Evolutionary conservation across 64 coral and sea anemone species (phyloP).

Genomic region (Montipora foliosa): DNA sequence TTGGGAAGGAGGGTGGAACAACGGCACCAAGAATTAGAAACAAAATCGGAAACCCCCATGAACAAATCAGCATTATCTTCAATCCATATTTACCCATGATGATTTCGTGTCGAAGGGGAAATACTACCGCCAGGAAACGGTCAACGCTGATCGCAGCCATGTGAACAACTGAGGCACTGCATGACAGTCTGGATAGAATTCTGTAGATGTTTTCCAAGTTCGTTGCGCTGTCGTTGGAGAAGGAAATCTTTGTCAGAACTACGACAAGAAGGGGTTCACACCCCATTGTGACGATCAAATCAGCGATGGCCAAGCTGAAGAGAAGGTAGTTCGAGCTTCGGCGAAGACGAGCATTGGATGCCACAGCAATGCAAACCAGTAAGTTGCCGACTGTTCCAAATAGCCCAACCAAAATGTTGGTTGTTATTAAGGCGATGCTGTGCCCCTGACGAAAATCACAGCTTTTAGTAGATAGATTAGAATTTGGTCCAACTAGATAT

Average conservation of each 20-base stretch:
- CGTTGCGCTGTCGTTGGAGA: neutral
- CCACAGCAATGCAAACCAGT: constrained; percentile 7
- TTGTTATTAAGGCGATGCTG: neutral
- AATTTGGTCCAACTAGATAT: neutral
- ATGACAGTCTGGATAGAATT: constrained; percentile 1
- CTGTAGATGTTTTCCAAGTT: neutral
- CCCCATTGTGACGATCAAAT: constrained; percentile 27
- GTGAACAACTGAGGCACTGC: neutral
- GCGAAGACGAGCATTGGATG: constrained; percentile 7
- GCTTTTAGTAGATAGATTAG: neutral
- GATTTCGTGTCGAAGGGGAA: constrained; percentile 20
- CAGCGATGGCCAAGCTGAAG: constrained; percentile 5
- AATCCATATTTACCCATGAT: constrained; percentile 22
- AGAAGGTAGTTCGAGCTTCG: constrained; percentile 19
- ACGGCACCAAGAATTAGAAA: neutral
- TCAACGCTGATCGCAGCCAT: constrained; percentile 31
- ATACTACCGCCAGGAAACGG: constrained; percentile 14
- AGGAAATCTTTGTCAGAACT: neutral
- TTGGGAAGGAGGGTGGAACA: neutral
- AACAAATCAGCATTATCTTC: neutral
- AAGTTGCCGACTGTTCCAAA: constrained; percentile 40
- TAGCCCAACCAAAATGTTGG: neutral
- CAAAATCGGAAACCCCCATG: neutral
- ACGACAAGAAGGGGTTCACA: constrained; percentile 12
- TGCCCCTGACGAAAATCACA: constrained; percentile 6